A percentile compares a stretch with the other conserved stretches of the same genome.
These are phyloP conservation scores for Edolisoma coerulescens DNA, from an alignment of 2,113 vertebrate species.

Conservation along the genomic window DNA sequence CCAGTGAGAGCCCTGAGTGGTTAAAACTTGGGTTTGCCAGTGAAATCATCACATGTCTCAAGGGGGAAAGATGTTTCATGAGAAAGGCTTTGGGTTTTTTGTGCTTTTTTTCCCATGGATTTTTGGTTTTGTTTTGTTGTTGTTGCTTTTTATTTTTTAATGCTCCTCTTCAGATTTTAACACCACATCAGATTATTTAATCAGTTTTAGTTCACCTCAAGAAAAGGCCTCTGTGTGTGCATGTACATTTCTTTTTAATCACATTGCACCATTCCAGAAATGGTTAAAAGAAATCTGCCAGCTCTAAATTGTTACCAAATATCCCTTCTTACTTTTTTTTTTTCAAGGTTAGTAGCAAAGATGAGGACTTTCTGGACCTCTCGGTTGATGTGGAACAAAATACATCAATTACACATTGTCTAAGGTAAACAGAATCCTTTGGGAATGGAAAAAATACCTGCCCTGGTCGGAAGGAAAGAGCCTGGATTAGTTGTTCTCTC, in stretches of 20 bases:
- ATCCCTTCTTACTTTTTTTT: neutral
- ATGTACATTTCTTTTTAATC: neutral
- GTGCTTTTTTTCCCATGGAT: neutral
- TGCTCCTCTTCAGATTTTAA: neutral
- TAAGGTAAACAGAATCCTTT: constrained; percentile 73
- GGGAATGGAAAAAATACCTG: neutral
- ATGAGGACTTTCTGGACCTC: constrained; percentile 91
- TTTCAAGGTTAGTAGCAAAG: constrained; percentile 91
- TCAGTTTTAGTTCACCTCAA: neutral
- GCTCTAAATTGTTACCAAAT: neutral
- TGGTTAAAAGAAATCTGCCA: neutral
- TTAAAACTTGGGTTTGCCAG: neutral
- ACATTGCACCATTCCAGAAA: neutral
- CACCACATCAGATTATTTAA: neutral
- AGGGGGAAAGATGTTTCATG: neutral
- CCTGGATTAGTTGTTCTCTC: neutral
- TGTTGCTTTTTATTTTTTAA: neutral
- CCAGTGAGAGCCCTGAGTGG: neutral
- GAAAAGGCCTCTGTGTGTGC: neutral
- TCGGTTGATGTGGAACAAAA: constrained; percentile 95
- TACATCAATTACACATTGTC: constrained; percentile 92
- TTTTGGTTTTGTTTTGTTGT: neutral
- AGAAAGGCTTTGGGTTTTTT: neutral
- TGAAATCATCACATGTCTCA: neutral
- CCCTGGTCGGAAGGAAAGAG: neutral